Evolutionary conservation across 2,888 invertebrate genomes (phyloP).

Genomic region (Eurois occulta): DNA sequence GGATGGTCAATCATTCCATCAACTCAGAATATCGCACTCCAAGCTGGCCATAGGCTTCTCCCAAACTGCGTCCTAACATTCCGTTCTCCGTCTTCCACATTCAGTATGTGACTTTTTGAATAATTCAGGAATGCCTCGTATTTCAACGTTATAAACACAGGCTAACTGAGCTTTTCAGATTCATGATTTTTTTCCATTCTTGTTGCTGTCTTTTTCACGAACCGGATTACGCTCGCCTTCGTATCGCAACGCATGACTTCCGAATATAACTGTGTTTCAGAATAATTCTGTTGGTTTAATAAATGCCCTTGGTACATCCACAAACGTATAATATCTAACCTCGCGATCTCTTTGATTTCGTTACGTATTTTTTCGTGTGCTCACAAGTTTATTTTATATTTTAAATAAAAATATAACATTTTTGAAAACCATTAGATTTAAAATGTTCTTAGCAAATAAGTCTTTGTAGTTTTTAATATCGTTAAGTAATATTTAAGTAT

Average conservation of each 20-base stretch:
- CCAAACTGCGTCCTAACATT: not conserved
- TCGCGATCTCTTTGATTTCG: slow-evolving; percentile 23
- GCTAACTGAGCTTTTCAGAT: no score
- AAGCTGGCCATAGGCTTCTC: not conserved
- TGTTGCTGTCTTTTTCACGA: not conserved
- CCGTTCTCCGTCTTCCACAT: not conserved
- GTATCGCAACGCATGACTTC: not conserved
- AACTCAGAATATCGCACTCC: no score
- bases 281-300: slow-evolving; percentile 29
- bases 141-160: not conserved
- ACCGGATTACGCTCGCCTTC: not conserved
- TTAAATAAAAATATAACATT: slow-evolving; percentile 2
- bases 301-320: slow-evolving; percentile 19
- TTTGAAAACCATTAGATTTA: not conserved
- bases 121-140: not conserved
- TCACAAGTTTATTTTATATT: slow-evolving; percentile 11
- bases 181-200: no score
- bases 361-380: not conserved
- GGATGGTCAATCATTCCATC: not conserved
- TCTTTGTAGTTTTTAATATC: not conserved
- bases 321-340: slow-evolving; percentile 22
- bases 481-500: slow-evolving; percentile 13
- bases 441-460: not conserved
- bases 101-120: not conserved
- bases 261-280: not conserved